These are phyloP conservation scores for Glaucopsyche alexis DNA, from an alignment of 2,888 invertebrate species.

Conservation along the genomic window DNA sequence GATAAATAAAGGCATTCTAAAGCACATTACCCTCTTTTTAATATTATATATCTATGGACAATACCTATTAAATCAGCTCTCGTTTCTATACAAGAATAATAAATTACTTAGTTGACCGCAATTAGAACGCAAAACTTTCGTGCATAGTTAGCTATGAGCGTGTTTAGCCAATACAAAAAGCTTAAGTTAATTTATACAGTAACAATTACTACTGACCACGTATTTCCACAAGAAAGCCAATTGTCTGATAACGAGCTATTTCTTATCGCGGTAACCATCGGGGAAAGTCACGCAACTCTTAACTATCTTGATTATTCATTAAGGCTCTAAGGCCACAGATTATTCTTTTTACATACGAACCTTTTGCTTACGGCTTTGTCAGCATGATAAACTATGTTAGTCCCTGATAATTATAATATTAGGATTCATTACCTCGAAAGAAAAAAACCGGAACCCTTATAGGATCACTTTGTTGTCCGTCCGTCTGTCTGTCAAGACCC, in stretches of 20 bases:
- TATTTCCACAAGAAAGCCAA: conserved; percentile 59
- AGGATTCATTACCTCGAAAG: no score
- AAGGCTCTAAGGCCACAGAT: conserved; percentile 43
- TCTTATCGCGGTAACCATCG: conserved; percentile 56
- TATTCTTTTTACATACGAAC: not conserved
- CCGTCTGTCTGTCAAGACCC: no score
- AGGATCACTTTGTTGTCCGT: no score
- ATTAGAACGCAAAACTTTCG: conserved; percentile 14
- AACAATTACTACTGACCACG: conserved; percentile 49
- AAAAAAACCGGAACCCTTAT: no score
- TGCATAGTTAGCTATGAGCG: conserved; percentile 29
- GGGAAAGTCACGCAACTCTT: conserved; percentile 61
- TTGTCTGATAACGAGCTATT: conserved; percentile 57
- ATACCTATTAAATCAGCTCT: no score
- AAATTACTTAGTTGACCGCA: conserved; percentile 21
- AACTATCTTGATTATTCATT: conserved; percentile 59
- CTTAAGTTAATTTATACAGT: conserved; percentile 42
- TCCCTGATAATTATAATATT: no score
- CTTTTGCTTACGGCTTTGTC: no score
- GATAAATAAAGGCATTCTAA: no score
- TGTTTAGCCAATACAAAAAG: conserved; percentile 27
- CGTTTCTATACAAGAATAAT: not conserved
- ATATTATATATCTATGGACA: no score
- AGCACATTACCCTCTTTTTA: no score
- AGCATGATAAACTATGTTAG: no score